Conservation (phyloP, 2,797 vertebrate genomes). For the Geotrypetes seraphini region DNA sequence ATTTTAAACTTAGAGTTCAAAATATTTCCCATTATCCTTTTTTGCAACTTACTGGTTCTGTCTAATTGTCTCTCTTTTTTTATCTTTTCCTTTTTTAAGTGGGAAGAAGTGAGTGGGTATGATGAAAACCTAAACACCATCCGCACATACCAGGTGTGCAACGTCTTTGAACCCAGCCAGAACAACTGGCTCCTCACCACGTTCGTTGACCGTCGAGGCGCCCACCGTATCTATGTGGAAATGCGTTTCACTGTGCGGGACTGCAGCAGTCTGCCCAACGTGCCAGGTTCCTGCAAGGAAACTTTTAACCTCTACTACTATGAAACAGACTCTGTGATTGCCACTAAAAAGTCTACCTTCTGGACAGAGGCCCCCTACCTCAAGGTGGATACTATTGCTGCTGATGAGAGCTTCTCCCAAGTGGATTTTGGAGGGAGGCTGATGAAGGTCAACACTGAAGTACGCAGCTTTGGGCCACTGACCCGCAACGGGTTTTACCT, state of each 20-base stretch:
- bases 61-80: not conserved
- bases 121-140: constrained; percentile 98
- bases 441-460: constrained; percentile 97
- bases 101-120: constrained; percentile 97
- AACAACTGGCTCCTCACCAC: constrained; percentile 98
- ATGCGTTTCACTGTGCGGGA: constrained; percentile 95
- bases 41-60: rapidly evolving
- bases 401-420: constrained; percentile 95
- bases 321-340: constrained; percentile 86
- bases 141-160: constrained; percentile 96
- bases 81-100: constrained; percentile 51
- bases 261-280: constrained; percentile 95
- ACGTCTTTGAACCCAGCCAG: constrained; percentile 92
- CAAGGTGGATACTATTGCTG: constrained; percentile 96
- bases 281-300: constrained; percentile 95
- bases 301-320: constrained; percentile 97
- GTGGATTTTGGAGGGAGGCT: constrained; percentile 92
- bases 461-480: constrained; percentile 89
- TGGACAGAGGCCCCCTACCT: constrained; percentile 97
- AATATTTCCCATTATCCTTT: too few species aligned
- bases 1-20: too few species aligned
- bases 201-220: constrained; percentile 81
- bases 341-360: constrained; percentile 88
- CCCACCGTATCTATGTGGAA: constrained; percentile 92
- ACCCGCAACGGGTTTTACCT: constrained; percentile 92